Base-by-base conservation (phyloP, 2,113 vertebrate genomes). In the Xenus cinereus region DNA sequence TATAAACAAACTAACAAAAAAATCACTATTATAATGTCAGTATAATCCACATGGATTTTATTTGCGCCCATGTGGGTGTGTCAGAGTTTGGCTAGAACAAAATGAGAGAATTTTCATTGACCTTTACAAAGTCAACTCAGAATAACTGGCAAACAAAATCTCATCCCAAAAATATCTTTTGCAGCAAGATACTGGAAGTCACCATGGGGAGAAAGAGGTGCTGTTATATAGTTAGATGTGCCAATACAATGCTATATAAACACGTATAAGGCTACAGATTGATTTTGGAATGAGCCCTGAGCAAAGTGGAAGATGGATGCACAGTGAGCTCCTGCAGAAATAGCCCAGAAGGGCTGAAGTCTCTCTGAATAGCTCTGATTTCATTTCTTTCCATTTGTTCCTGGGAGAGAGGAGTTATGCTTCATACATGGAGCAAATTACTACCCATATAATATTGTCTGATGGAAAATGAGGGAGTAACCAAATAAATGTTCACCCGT, bases 121-220 rank as follows among this genome's bases (percentile, higher is more conserved):
- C 89, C 69, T 95, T 93, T 89, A n/a, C 48, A 93, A 96, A 89
- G 92, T 90, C 92, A 90, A 59, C 15, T 18, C 35, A 80, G 46
- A 81, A 89, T 43, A 92, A 88, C 18, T 26, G 54, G 41, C 37
- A 85, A 75, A 33, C 13, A 91, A 76, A 69, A 69, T 77, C 50
- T 77, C 20, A 7, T 87, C 51, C 79, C 72, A 33, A 88, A 94
- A 67, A 77, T 80, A 94, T 43, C 10, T 73, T 92, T 68, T 93
- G 19, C 59, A 86, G 27, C 6, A 83, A 86, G 67, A 66, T 79
- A 14, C 26, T 91, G 46, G 54, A 92, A 94, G 53, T 77, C 71
- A 91, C 63, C 10, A 53, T 48, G 14, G 22, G 27, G 51, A 18
- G 4, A 82, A 82, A 74, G 28, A 80, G 59, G 39, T 93, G 63